These are phyloP conservation scores for Antennarius striatus DNA, from an alignment of 2,113 vertebrate species.

Conservation along the genomic window DNA sequence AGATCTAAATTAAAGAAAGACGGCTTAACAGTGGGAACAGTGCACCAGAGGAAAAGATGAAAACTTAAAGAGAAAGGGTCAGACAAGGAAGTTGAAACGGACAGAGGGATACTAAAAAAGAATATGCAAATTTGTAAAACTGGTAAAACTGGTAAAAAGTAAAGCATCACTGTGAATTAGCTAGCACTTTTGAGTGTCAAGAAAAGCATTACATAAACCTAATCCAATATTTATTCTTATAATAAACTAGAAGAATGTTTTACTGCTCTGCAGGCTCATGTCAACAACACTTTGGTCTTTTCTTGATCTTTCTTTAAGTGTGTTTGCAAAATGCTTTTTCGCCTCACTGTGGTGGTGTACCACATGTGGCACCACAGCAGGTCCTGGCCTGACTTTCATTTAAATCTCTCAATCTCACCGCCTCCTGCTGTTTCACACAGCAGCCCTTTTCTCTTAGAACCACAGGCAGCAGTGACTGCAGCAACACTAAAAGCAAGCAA, in stretches of 20 bases:
- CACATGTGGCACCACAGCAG: conserved; percentile 33
- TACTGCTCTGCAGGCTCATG: too few species aligned
- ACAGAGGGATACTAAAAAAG: conserved; percentile 6
- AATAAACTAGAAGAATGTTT: too few species aligned
- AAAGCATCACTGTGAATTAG: conserved; percentile 8
- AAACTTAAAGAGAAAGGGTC: conserved; percentile 12
- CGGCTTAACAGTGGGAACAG: conserved; percentile 19
- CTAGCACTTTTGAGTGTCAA: too few species aligned
- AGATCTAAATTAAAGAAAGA: conserved; percentile 53
- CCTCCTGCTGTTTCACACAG: conserved; percentile 41
- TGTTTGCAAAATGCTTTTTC: conserved; percentile 13
- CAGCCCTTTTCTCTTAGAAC: conserved; percentile 3
- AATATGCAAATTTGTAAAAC: conserved; percentile 12
- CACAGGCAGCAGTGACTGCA: conserved; percentile 54
- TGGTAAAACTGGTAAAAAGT: conserved; percentile 17
- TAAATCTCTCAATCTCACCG: conserved; percentile 29
- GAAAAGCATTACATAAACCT: too few species aligned
- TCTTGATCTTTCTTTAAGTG: background rate
- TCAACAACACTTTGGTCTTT: background rate
- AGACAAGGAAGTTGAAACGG: conserved; percentile 1
- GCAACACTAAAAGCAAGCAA: conserved; percentile 55
- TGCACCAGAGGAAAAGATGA: conserved; percentile 8
- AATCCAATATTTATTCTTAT: too few species aligned
- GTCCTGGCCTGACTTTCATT: conserved; percentile 59
- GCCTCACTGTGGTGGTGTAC: background rate